phyloP scores from a whole-genome alignment of 2,113 vertebrate species.

The Brachyhypopomus gauderio region DNA sequence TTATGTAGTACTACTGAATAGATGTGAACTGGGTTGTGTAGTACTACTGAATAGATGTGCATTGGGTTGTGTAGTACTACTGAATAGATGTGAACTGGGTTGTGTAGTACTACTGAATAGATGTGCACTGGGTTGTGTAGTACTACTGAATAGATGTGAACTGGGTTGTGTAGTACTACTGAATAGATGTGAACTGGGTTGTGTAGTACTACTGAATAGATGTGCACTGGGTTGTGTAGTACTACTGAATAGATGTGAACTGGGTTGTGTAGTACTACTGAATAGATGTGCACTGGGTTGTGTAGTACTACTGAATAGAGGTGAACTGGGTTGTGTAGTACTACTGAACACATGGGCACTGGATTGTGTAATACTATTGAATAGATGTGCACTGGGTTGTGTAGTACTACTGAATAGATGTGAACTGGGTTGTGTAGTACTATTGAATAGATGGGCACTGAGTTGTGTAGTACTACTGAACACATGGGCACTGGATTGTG shows the following conservation, averaged over 20 bases:
- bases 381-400: no score
- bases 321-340: background rate
- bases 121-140: background rate
- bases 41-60: slow-evolving; percentile 40
- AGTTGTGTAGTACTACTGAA: slow-evolving; percentile 29
- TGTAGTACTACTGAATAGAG: slow-evolving; percentile 41
- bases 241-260: slow-evolving; percentile 43
- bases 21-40: background rate
- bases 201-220: slow-evolving; percentile 43
- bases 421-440: background rate
- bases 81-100: slow-evolving; percentile 21
- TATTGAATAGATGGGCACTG: slow-evolving; percentile 42
- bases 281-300: slow-evolving; percentile 12
- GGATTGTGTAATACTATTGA: no score
- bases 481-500: slow-evolving; percentile 8
- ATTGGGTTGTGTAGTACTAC: slow-evolving; percentile 29
- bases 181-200: slow-evolving; percentile 13
- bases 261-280: slow-evolving; percentile 31
- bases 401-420: slow-evolving; percentile 42
- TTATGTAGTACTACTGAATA: slow-evolving; percentile 41
- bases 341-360: slow-evolving; percentile 43
- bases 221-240: background rate
- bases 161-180: slow-evolving; percentile 30
- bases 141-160: slow-evolving; percentile 42
- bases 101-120: slow-evolving; percentile 42